Evolutionary conservation across 1,140 invertebrate species (phyloP).

Genomic region (Drosophila eugracilis): DNA sequence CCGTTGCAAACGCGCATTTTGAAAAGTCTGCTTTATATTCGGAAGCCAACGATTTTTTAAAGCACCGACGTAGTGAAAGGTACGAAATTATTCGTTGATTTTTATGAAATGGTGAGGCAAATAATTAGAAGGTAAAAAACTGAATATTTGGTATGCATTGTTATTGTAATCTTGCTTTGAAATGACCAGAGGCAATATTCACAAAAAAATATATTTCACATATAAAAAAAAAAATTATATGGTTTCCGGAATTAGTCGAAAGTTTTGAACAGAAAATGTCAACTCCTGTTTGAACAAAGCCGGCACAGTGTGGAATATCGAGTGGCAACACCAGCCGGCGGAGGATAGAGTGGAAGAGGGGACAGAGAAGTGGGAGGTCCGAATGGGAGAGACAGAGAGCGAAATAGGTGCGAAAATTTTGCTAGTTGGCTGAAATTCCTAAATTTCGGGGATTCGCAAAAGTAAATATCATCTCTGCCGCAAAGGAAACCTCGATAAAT

Average conservation of each 20-base stretch:
- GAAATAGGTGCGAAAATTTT: constrained; percentile 52
- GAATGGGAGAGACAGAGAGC: constrained; percentile 41
- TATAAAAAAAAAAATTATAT: too few species aligned
- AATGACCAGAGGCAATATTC: too few species aligned
- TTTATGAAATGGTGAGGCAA: too few species aligned
- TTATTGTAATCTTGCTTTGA: too few species aligned
- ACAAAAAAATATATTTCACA: too few species aligned
- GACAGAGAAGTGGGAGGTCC: constrained; percentile 12
- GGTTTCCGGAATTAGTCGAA: not conserved
- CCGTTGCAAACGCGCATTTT: too few species aligned
- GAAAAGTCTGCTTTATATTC: too few species aligned
- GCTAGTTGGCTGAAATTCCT: constrained; percentile 41
- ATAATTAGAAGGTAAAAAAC: too few species aligned
- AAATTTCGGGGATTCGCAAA: constrained; percentile 37
- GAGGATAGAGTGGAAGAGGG: constrained; percentile 20
- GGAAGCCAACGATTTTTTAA: too few species aligned
- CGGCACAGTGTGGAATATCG: constrained; percentile 32
- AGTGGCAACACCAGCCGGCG: constrained; percentile 40
- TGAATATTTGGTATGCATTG: too few species aligned
- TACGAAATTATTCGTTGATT: too few species aligned
- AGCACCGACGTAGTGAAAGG: too few species aligned
- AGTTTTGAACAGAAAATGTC: not conserved
- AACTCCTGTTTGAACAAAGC: constrained; percentile 33
- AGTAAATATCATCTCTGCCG: constrained; percentile 33
- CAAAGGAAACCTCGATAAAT: constrained; percentile 20